Conservation (phyloP, 2,797 vertebrate genomes). For the Thalassophryne amazonica region DNA sequence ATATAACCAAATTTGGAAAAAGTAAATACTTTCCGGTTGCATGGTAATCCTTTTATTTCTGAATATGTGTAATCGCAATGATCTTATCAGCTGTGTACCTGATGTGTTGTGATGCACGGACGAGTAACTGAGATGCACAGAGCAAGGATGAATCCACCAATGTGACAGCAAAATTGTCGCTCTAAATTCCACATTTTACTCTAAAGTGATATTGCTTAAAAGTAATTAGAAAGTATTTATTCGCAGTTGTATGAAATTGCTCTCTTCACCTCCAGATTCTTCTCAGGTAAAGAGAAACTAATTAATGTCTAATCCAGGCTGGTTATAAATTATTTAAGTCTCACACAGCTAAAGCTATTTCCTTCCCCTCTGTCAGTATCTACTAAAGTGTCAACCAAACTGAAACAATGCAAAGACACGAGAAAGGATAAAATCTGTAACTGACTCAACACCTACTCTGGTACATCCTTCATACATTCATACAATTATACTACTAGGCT, state of each 20-base stretch:
- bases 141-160: neutral
- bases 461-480: no score
- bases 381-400: conserved; percentile 8
- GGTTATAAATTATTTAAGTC: conserved; percentile 45
- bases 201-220: conserved; percentile 28
- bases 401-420: neutral
- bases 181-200: conserved; percentile 20
- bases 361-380: conserved; percentile 17
- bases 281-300: conserved; percentile 59
- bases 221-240: conserved; percentile 53
- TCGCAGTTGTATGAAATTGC: conserved; percentile 54
- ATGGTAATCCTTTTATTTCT: no score
- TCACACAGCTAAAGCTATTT: conserved; percentile 10
- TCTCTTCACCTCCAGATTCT: conserved; percentile 38
- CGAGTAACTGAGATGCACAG: neutral
- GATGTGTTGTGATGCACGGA: conserved; percentile 6
- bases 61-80: conserved; percentile 2
- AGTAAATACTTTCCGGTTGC: no score
- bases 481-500: no score
- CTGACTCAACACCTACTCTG: neutral
- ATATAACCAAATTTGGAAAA: no score
- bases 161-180: conserved; percentile 6
- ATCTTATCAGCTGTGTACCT: conserved; percentile 7
- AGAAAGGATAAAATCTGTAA: neutral
- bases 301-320: conserved; percentile 52